Percentiles rank a stretch among this genome's conserved stretches.
Conservation (phyloP, 1,140 invertebrate species). For the Berghia stephanieae region DNA sequence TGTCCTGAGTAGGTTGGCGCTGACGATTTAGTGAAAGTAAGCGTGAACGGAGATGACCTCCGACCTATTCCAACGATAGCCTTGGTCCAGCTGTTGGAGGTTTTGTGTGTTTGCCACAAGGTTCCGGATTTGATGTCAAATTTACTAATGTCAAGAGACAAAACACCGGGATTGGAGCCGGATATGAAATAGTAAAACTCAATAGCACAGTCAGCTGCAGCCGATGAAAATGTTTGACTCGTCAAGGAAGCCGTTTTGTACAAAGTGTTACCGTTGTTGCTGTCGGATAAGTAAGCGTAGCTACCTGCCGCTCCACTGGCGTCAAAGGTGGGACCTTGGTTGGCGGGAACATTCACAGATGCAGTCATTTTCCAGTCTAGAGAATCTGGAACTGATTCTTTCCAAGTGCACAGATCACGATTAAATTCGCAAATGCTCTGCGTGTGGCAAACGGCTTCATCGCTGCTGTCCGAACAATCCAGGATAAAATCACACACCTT, state of each 20-base stretch:
- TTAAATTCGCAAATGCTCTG: slow-evolving; percentile 29
- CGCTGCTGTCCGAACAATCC: slow-evolving; percentile 63
- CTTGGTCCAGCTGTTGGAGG: slow-evolving; percentile 33
- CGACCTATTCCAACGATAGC: slow-evolving; percentile 34
- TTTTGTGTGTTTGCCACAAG: slow-evolving; percentile 41
- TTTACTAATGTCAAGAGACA: slow-evolving; percentile 40
- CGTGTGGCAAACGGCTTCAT: slow-evolving; percentile 51
- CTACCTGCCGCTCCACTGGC: slow-evolving; percentile 17
- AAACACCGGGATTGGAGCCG: slow-evolving; percentile 64
- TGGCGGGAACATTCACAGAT: neutral
- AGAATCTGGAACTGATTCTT: slow-evolving; percentile 22
- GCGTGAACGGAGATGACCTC: slow-evolving; percentile 23
- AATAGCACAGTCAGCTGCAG: slow-evolving; percentile 53
- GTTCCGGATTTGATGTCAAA: slow-evolving; percentile 7
- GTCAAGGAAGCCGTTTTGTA: slow-evolving; percentile 27
- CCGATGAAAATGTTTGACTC: neutral
- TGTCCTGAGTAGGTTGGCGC: slow-evolving; percentile 70
- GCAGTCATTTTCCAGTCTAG: slow-evolving; percentile 28
- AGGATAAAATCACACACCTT: slow-evolving; percentile 77
- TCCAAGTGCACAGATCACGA: slow-evolving; percentile 36
- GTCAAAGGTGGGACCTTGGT: slow-evolving; percentile 20
- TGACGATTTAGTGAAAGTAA: slow-evolving; percentile 14
- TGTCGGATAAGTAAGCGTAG: slow-evolving; percentile 29
- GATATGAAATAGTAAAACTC: slow-evolving; percentile 81
- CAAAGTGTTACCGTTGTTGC: slow-evolving; percentile 33